phyloP scores from a whole-genome alignment of 1,140 invertebrate genomes.

The Diprion similis region DNA sequence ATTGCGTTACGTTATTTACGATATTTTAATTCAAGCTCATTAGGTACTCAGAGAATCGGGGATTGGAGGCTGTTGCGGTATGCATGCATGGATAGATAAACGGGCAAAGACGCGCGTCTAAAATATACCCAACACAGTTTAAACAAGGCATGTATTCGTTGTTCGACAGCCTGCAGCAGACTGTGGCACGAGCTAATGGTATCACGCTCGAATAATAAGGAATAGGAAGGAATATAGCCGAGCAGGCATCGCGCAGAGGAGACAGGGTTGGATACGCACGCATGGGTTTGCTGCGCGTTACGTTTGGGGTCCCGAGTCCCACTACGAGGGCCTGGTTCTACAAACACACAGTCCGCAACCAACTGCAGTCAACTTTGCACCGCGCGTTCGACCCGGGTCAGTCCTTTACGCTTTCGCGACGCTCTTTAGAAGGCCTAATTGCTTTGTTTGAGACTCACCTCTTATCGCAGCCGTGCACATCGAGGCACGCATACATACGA shows the following conservation, averaged over 20 bases:
- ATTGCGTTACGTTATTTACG: too few species aligned
- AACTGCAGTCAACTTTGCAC: neutral
- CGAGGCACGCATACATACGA: too few species aligned
- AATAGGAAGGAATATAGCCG: conserved; percentile 26
- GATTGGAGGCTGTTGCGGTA: too few species aligned
- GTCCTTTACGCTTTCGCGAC: neutral
- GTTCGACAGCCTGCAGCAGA: neutral
- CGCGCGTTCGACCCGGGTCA: neutral
- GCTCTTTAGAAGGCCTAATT: too few species aligned
- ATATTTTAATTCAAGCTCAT: too few species aligned
- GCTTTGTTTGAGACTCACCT: too few species aligned
- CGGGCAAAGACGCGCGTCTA: neutral
- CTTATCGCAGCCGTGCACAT: too few species aligned
- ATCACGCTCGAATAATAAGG: conserved; percentile 62
- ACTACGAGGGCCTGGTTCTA: neutral
- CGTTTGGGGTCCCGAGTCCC: conserved; percentile 55
- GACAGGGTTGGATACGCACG: conserved; percentile 63
- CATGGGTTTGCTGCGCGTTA: conserved; percentile 42
- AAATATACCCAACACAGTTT: neutral
- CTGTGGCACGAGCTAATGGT: conserved; percentile 53
- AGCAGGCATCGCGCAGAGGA: conserved; percentile 48
- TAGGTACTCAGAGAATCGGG: too few species aligned
- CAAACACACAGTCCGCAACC: neutral
- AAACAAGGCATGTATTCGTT: too few species aligned
- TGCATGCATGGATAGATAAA: neutral